These are phyloP conservation scores for Damaliscus lunatus DNA, from an alignment of 2,113 vertebrate genomes.

Conservation along the genomic window DNA sequence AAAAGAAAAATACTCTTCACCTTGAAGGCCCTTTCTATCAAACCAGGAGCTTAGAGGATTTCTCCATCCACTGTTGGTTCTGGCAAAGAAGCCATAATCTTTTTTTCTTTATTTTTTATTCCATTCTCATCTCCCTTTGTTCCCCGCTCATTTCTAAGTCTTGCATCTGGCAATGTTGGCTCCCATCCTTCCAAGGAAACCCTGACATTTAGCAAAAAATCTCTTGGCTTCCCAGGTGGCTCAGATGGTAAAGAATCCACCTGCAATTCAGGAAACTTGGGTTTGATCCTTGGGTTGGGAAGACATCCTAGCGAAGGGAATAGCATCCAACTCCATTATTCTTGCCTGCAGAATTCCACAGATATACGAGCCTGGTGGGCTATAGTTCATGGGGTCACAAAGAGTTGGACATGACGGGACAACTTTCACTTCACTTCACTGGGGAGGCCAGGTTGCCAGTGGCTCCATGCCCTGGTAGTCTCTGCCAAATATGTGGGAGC, in stretches of 20 bases:
- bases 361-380: neutral
- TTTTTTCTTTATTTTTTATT: neutral
- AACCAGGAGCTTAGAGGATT: neutral
- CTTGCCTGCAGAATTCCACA: neutral
- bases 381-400: neutral
- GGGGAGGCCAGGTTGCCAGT: neutral
- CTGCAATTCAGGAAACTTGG: neutral
- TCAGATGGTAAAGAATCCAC: neutral
- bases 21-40: neutral
- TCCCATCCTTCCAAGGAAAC: neutral
- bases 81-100: neutral
- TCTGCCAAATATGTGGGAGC: constrained; percentile 11
- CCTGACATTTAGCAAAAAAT: neutral
- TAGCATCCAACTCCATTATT: neutral
- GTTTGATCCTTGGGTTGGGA: neutral
- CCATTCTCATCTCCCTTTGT: neutral
- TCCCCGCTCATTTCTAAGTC: neutral
- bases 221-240: neutral
- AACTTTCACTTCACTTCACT: neutral
- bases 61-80: neutral
- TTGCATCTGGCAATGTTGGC: neutral
- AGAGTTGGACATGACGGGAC: neutral
- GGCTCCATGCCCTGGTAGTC: neutral
- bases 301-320: neutral
- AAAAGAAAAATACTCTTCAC: constrained; percentile 35